Evolutionary conservation across 2,888 invertebrate species (phyloP).

Genomic region (Metalampra italica): DNA sequence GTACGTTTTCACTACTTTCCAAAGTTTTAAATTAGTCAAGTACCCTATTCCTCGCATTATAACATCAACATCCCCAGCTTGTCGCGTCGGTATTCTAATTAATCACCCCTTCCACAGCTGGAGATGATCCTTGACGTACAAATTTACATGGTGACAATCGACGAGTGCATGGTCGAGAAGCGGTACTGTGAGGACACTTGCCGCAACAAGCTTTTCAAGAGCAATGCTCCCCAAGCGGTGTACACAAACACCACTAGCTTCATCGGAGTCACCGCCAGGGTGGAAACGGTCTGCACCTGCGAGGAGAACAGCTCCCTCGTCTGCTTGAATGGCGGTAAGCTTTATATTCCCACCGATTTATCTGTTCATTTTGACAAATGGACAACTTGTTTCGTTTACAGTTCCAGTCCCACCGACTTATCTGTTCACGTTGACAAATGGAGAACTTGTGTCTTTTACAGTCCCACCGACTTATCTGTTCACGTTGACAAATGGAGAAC

Average conservation of each 20-base stretch:
- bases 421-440: no score
- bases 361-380: constrained; percentile 13
- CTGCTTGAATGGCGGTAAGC: constrained; percentile 88
- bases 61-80: no score
- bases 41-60: no score
- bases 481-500: no score
- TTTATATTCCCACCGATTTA: no score
- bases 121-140: constrained; percentile 84
- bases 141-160: constrained; percentile 93
- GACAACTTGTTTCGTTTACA: no score
- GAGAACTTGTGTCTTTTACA: no score
- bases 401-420: no score
- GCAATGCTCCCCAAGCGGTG: constrained; percentile 87
- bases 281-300: constrained; percentile 88
- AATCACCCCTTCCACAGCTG: constrained; percentile 56
- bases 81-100: no score
- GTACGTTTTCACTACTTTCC: no score
- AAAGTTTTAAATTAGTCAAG: no score
- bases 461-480: no score
- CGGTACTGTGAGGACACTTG: constrained; percentile 87
- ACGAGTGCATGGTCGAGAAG: constrained; percentile 90
- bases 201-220: constrained; percentile 85
- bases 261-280: constrained; percentile 92
- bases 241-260: constrained; percentile 96
- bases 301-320: constrained; percentile 54